Evolutionary conservation across 2,888 invertebrate species (phyloP).

Genomic region (Heteromyza rotundicornis): DNA sequence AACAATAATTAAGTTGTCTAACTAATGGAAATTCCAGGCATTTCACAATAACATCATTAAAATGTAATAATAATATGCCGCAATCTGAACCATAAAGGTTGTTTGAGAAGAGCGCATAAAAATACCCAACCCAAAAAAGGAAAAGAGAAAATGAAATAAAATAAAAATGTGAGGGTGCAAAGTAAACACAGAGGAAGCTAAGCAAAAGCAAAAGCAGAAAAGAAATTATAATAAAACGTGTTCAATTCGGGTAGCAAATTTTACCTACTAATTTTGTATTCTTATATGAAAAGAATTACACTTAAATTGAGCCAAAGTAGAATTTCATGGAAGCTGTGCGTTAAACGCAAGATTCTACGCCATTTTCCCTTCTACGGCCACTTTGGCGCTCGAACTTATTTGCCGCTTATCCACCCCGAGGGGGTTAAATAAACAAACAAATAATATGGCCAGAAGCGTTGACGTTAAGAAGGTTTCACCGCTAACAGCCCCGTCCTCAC

Average conservation of each 20-base stretch:
- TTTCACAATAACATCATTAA: constrained; percentile 30
- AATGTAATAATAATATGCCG: constrained; percentile 27
- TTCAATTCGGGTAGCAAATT: too few species aligned
- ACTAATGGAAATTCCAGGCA: constrained; percentile 21
- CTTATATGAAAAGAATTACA: too few species aligned
- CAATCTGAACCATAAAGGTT: not conserved
- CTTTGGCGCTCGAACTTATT: constrained; percentile 21
- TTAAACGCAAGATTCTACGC: not conserved
- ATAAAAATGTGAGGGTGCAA: too few species aligned
- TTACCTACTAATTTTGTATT: too few species aligned
- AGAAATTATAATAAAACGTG: too few species aligned
- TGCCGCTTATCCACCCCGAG: constrained; percentile 30
- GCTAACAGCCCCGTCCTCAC: not conserved
- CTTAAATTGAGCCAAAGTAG: too few species aligned
- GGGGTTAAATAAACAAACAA: constrained; percentile 35
- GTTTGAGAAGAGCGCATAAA: not conserved
- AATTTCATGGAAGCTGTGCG: too few species aligned
- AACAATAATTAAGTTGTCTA: constrained; percentile 26
- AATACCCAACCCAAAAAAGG: not conserved
- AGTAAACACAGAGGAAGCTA: too few species aligned
- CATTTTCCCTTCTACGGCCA: not conserved
- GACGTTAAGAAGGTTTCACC: constrained; percentile 5
- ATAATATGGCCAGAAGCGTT: constrained; percentile 31
- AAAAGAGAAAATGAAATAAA: not conserved
- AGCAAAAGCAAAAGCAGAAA: not conserved